Evolutionary conservation across 1,140 invertebrate species (phyloP), one percentile per base, ranked within the genome.

Genomic region (Drosophila takahashii): DNA sequence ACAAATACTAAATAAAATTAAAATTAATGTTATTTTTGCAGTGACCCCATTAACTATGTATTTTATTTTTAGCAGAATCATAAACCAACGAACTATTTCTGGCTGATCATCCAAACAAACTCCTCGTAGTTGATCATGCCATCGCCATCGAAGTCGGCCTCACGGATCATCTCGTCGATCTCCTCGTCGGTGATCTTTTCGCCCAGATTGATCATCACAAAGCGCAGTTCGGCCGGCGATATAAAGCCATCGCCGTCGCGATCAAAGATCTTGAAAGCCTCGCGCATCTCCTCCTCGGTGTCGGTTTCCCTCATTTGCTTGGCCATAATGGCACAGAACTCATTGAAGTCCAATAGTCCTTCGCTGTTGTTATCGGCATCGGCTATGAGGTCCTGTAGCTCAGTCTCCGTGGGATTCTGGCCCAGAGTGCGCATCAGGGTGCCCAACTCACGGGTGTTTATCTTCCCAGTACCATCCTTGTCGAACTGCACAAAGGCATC

Each of bases 391-490:
- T 86, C 75, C 51, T 70, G 80, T 0, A 86, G 42, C 48, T 86
- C 83, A 0, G 50, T 44, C n/a, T 86, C 83, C 2, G 79, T 81
- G 9, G 76, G 75, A 56, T 79, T 79, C 51, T 86, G 79, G 3
- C 84, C 83, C 44, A 86, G 32, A 0, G 84, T 69, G 2, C 76
- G 76, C 98, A 99, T 99, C 34, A 99, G 97, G 83, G 98, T 97
- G 66, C 97, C 96, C 57, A 99, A 93, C 90, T 99, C 98, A 53
- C 95, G 95, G 4, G 96, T 96, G 2, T 97, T 97, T 91, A 99
- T 98, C 90, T 97, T 94, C 1, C 98, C 98, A 79, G 97, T 97
- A 78, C 97, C 97, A 92, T 98, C 97, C 92, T 98, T 98, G 92
- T 98, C 98, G 90, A 98, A 98, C 54, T 98, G 97, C 79, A 94